Conservation (phyloP, 2,797 vertebrate genomes). For the Tokudaia muenninki region DNA sequence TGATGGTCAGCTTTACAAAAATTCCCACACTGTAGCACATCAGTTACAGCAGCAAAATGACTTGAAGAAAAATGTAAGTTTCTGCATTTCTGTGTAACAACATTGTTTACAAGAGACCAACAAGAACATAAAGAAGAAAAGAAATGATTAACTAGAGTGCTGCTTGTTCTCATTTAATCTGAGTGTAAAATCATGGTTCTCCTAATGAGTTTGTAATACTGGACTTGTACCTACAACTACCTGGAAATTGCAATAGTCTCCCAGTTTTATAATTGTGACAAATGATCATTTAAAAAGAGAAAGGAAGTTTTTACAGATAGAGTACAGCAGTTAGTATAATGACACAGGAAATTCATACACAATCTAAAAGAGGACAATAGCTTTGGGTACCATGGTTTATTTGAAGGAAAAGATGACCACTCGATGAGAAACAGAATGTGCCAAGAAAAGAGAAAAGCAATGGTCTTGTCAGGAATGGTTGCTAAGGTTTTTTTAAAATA, state of each 20-base stretch:
- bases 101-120: no score
- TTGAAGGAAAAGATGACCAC: background rate
- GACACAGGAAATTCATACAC: background rate
- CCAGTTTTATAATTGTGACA: no score
- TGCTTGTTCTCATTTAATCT: background rate
- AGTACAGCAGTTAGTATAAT: background rate
- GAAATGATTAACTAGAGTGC: background rate
- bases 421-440: background rate
- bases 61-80: background rate
- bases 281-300: background rate
- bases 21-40: background rate
- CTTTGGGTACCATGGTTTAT: no score
- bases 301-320: no score
- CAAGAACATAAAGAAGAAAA: background rate
- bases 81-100: background rate
- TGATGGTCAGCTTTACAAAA: background rate
- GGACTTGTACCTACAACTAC: no score
- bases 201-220: background rate
- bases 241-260: accelerated
- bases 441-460: background rate
- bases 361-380: background rate
- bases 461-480: background rate
- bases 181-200: background rate
- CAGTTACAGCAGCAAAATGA: background rate
- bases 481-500: background rate